phyloP scores from a whole-genome alignment of 1,140 invertebrate species.

The Maconellicoccus hirsutus region DNA sequence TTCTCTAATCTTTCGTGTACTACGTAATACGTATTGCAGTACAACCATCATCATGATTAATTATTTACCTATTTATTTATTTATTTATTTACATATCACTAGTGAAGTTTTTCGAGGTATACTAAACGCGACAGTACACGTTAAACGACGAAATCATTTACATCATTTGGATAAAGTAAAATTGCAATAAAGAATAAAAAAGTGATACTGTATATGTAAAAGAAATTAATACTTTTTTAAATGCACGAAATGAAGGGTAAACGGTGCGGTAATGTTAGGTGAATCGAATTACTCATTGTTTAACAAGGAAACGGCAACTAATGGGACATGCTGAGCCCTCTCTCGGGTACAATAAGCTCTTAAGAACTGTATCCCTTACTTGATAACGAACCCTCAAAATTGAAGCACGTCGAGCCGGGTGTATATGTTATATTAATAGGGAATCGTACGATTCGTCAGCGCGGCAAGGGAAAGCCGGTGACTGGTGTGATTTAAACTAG shows the following conservation, averaged over 20 bases:
- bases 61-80: too few species aligned
- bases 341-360: slow-evolving; percentile 7
- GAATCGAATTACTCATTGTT: neutral
- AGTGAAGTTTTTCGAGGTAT: too few species aligned
- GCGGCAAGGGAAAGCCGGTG: neutral
- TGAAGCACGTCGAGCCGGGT: neutral
- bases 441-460: neutral
- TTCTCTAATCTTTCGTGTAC: too few species aligned
- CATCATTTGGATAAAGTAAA: too few species aligned
- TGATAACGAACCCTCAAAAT: neutral
- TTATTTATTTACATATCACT: too few species aligned
- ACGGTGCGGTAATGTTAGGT: neutral
- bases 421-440: neutral
- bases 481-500: slow-evolving; percentile 2
- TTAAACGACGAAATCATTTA: too few species aligned
- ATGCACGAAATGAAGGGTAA: neutral
- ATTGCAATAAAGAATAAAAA: too few species aligned
- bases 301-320: neutral
- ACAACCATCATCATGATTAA: too few species aligned
- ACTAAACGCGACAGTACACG: too few species aligned
- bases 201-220: too few species aligned
- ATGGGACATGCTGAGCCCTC: neutral
- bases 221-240: neutral
- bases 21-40: too few species aligned
- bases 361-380: neutral